Percentiles rank a stretch among this genome's conserved stretches.
Conservation (phyloP, 2,113 vertebrate species). For the Amazona vittata region DNA sequence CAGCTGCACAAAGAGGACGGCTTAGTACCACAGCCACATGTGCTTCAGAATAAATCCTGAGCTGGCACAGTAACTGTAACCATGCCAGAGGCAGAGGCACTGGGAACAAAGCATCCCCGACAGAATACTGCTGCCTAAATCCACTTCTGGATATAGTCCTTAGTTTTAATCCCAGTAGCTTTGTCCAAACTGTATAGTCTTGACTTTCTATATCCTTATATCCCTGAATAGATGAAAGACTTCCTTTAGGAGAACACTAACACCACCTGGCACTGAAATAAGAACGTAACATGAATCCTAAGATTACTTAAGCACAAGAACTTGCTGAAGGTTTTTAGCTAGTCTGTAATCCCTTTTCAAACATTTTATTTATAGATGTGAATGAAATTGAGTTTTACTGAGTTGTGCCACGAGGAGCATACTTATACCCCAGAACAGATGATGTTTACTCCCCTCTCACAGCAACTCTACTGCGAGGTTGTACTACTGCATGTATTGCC, state of each 20-base stretch:
- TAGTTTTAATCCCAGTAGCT: background rate
- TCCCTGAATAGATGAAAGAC: background rate
- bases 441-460: background rate
- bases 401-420: background rate
- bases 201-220: background rate
- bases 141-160: background rate
- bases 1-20: background rate
- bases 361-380: background rate
- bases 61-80: background rate
- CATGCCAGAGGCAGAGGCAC: background rate
- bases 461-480: fast-evolving
- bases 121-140: background rate
- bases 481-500: fast-evolving
- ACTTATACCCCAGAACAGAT: background rate
- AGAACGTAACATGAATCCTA: background rate
- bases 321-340: background rate
- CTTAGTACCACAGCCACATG: background rate
- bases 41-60: background rate
- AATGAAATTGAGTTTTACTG: background rate
- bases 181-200: background rate
- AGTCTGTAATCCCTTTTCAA: background rate
- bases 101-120: background rate
- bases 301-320: background rate
- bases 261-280: background rate
- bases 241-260: background rate